A percentile compares a stretch with the other conserved stretches of the same genome.
These are phyloP conservation scores for Aricia agestis DNA, from an alignment of 1,140 invertebrate genomes.

Conservation along the genomic window DNA sequence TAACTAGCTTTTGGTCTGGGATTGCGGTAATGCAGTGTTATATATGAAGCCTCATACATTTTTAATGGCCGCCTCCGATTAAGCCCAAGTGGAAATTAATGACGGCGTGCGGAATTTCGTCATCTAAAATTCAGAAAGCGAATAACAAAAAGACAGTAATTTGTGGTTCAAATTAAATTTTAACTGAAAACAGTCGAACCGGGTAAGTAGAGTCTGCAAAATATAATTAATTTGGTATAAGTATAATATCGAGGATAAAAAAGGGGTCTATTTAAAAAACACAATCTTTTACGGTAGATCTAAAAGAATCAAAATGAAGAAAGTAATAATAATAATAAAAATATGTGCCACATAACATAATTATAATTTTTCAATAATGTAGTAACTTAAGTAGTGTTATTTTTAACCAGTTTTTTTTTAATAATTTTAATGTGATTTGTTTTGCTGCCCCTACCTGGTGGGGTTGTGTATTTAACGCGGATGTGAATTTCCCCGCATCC, in stretches of 20 bases:
- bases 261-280: no score
- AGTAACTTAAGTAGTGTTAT: neutral
- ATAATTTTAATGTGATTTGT: neutral
- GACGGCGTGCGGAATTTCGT: conserved; percentile 38
- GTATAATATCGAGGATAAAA: no score
- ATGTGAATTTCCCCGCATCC: conserved; percentile 71
- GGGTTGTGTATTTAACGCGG: conserved; percentile 72
- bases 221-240: neutral
- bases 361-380: no score
- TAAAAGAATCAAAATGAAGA: no score
- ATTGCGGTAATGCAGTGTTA: conserved; percentile 2
- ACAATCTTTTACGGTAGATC: no score
- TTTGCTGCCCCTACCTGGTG: conserved; percentile 16
- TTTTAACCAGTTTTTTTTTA: neutral
- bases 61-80: conserved; percentile 33
- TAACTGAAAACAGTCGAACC: conserved; percentile 65
- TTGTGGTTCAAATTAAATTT: conserved; percentile 67
- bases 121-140: conserved; percentile 65
- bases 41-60: conserved; percentile 30
- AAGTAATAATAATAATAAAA: no score
- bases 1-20: neutral
- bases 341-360: no score
- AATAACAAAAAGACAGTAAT: conserved; percentile 71
- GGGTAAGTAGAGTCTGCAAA: conserved; percentile 42
- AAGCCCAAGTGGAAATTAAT: conserved; percentile 42